Base-by-base conservation (phyloP, 2,888 invertebrate genomes). In the Agriopis aurantiaria region DNA sequence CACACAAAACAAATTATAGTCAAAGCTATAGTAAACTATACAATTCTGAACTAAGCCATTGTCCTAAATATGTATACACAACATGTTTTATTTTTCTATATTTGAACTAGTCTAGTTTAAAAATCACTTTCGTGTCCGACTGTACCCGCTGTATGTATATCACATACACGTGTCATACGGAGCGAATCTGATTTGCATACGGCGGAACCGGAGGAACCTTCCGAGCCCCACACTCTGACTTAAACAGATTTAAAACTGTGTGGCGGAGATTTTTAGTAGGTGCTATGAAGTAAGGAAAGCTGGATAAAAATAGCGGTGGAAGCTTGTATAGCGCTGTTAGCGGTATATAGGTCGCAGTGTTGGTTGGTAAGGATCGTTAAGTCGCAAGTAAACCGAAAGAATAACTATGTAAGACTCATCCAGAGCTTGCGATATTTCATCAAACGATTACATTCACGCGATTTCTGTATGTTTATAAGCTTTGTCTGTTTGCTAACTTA, bases 121-220 rank as follows among this genome's bases (percentile, higher is more conserved):
- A 23, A 23, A n/a, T 5, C 11, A 43, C 59, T 69, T 62, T 46
- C 33, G 65, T 56, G 46, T 46, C n/a, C 41, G 8, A 62, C 48
- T 40, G 65, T 69, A 69, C 52, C 52, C 53, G 56, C 57, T 23
- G 33, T 58, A 55, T 17, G 52, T 69, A 65, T 65, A 56, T 60
- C 33, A 58, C 53, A 57, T 57, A 71, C 61, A 68, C 65, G 65
- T 55, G 62, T 59, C 66, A 71, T 58, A 52, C 46, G 66, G 53
- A 59, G 65, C 55, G 62, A 66, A 67, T 62, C 67, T 55, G 59
- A 74, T 77, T 75, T 74, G 70, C 77, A 77, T 75, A 75, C 60
- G 67, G 65, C 72, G 74, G 72, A 64, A 75, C 69, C 43, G 60
- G 61, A 72, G 63, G 46, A 61, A 66, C 62, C 73, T 72, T 65